phyloP scores from a whole-genome alignment of 2,797 vertebrate species.

The Tragelaphus oryx region DNA sequence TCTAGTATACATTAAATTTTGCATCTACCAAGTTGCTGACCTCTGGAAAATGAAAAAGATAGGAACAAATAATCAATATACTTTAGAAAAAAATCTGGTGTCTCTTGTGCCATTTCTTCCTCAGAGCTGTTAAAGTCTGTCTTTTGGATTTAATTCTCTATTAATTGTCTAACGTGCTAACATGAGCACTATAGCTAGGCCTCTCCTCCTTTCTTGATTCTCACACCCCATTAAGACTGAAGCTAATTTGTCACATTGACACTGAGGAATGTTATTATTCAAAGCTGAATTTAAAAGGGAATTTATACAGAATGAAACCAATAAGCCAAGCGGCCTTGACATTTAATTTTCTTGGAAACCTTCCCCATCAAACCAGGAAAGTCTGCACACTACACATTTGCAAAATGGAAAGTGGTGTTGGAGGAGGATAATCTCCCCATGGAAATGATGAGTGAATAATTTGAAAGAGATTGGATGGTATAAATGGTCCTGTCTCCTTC shows the following conservation, averaged over 20 bases:
- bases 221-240: constrained; percentile 55
- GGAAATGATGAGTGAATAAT: constrained; percentile 40
- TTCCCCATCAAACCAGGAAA: constrained; percentile 66
- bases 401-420: constrained; percentile 68
- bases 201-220: not conserved
- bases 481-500: not conserved
- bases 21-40: not conserved
- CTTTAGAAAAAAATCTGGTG: not conserved
- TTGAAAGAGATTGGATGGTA: constrained; percentile 19
- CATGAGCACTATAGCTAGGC: not conserved
- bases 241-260: constrained; percentile 68
- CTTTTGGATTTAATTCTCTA: constrained; percentile 53
- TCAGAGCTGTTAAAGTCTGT: constrained; percentile 44
- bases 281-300: constrained; percentile 71
- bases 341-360: constrained; percentile 80
- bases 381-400: constrained; percentile 53
- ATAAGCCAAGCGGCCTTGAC: constrained; percentile 70
- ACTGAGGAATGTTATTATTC: constrained; percentile 73
- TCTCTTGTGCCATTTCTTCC: constrained; percentile 30
- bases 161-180: constrained; percentile 8
- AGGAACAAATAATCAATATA: constrained; percentile 7
- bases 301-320: constrained; percentile 77
- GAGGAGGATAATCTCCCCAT: constrained; percentile 34
- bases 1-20: constrained; percentile 31
- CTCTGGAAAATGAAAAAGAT: constrained; percentile 22